Base-by-base conservation (phyloP, 2,113 vertebrate genomes). In the Macquaria australasica region DNA sequence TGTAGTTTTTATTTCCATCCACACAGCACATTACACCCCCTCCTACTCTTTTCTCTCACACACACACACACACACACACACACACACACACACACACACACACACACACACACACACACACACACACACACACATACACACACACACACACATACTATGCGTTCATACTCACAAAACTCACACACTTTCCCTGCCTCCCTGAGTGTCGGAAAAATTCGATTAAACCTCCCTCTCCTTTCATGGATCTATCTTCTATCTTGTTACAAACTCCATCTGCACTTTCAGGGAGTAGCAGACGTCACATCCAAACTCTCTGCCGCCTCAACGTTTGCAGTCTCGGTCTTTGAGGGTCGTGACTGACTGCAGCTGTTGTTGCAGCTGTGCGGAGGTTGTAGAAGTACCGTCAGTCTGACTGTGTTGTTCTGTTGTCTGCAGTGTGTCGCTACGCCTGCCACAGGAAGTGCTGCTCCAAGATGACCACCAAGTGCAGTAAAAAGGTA, bases 371-470 rank as follows among this genome's bases (percentile, higher is more conserved):
- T 58, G 58, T 59, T 81, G 63, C 56, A 7, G 21, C 7, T 4
- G 25, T 56, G 62, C 53, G 48, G 63, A 59, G 50, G 37, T 60
- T 55, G 37, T 18, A 28, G 45, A 18, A 45, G 55, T 70, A 74
- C 50, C 31, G 1, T 31, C 68, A 12, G 43, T 81, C 78, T 88
- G 75, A 91, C 25, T 66, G 75, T 66, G 73, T 59, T 55, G 12
- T 50, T 73, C 21, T 85, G 41, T 75, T 25, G 1, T 80, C 72
- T 73, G 87, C 95, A 99, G 98, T 98, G 78, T 99, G 98, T 93
- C 97, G 98, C 87, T 98, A 97, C 84, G 98, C 98, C 92, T 99
- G 98, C 89, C 98, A 99, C 94, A 98, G 97, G 94, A 99, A 98
- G 91, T 99, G 98, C 95, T 99, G 97, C 94, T 95, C 97, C 92